phyloP scores from a whole-genome alignment of 2,113 vertebrate genomes.

The Platysternon megacephalum region DNA sequence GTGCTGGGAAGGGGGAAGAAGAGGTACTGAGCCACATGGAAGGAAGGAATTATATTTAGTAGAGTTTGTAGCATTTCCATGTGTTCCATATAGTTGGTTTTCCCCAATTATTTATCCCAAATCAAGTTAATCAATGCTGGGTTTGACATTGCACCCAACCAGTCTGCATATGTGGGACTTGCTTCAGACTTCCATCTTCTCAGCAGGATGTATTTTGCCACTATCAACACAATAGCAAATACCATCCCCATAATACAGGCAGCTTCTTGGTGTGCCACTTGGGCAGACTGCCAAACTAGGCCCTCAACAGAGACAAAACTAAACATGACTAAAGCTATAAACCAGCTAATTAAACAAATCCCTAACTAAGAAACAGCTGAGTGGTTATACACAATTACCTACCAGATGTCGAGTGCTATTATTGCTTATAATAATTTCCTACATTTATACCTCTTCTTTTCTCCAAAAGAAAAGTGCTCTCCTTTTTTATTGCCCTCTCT shows the following conservation, averaged over 20 bases:
- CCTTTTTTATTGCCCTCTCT: neutral
- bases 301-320: neutral
- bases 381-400: neutral
- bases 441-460: neutral
- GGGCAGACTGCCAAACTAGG: neutral
- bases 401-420: neutral
- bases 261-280: too few relatives aligned
- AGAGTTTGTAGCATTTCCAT: fast-evolving
- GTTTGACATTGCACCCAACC: neutral
- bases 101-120: neutral
- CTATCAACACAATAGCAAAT: neutral
- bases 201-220: neutral
- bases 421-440: neutral
- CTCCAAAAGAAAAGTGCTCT: neutral
- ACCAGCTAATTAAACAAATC: neutral
- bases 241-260: neutral
- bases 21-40: neutral
- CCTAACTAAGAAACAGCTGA: neutral
- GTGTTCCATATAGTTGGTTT: neutral
- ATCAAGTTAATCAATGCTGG: neutral
- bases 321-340: neutral
- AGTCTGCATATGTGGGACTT: neutral
- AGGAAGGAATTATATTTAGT: neutral
- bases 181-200: neutral
- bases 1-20: neutral